Evolutionary conservation across 2,113 vertebrate genomes (phyloP).

Genomic region (Heterotilapia buettikoferi): DNA sequence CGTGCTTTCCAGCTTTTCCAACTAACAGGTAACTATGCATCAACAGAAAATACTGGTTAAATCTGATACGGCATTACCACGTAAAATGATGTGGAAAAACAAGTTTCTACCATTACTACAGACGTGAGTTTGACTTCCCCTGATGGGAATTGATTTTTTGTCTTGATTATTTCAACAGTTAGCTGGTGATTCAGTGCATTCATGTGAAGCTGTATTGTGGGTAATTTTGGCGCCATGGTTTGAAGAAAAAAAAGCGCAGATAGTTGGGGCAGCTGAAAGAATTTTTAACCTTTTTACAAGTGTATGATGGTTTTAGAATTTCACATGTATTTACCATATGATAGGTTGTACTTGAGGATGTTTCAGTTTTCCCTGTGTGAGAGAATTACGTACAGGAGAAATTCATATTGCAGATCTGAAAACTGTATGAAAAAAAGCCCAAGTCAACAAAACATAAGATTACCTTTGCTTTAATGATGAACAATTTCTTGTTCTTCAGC

Average conservation of each 20-base stretch:
- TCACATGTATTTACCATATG: neutral
- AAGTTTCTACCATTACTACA: neutral
- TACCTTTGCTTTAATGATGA: neutral
- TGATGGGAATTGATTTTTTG: neutral
- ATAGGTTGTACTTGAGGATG: neutral
- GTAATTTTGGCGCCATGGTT: neutral
- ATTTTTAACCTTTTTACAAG: neutral
- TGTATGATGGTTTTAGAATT: neutral
- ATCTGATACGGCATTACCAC: neutral
- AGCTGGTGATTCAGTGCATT: neutral
- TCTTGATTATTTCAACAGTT: neutral
- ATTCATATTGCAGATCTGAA: neutral
- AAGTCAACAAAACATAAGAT: neutral
- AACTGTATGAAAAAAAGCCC: neutral
- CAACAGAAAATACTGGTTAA: neutral
- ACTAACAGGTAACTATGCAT: neutral
- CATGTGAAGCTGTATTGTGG: neutral
- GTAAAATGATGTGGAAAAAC: neutral
- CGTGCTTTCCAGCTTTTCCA: neutral
- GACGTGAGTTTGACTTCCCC: neutral
- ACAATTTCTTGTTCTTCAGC: neutral
- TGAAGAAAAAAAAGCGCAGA: neutral
- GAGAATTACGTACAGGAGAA: neutral
- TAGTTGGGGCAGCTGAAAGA: neutral
- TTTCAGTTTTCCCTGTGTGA: neutral